These are phyloP conservation scores for Anoplopoma fimbria DNA, from an alignment of 2,113 vertebrate genomes.

Conservation along the genomic window DNA sequence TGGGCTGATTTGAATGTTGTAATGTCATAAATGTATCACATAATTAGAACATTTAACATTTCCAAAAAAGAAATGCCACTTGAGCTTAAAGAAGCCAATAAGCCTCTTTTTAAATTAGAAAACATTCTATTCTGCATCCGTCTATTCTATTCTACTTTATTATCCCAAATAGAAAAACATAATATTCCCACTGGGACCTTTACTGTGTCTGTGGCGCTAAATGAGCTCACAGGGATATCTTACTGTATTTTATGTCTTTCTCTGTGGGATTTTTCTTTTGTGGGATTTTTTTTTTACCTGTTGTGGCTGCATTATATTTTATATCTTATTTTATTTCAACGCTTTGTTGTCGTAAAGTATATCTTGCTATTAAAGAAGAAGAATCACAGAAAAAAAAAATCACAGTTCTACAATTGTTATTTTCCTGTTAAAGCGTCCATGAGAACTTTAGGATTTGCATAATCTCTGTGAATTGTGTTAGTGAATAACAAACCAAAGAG, in stretches of 20 bases:
- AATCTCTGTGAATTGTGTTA: constrained; percentile 53
- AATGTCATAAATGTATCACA: background rate
- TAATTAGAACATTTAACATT: background rate
- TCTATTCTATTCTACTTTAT: constrained; percentile 13
- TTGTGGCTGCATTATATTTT: constrained; percentile 4
- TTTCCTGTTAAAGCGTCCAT: constrained; percentile 17
- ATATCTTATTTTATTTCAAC: background rate
- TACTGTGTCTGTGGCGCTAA: constrained; percentile 32
- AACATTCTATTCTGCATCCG: background rate
- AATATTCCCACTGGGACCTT: constrained; percentile 45
- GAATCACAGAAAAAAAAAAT: background rate
- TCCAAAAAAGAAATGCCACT: background rate
- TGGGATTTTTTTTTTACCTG: constrained; percentile 10
- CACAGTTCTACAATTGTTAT: background rate
- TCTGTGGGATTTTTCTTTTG: constrained; percentile 6
- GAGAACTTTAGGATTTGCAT: constrained; percentile 55
- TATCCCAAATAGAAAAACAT: constrained; percentile 29
- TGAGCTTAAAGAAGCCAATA: background rate
- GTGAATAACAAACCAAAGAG: constrained; percentile 28
- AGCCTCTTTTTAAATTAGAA: background rate
- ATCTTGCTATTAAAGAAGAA: background rate
- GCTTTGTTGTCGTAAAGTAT: background rate
- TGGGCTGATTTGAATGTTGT: background rate
- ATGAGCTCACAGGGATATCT: constrained; percentile 22
- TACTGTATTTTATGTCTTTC: background rate